Percentiles rank a stretch among this genome's conserved stretches.
Conservation (phyloP, 2,888 invertebrate genomes). For the Nephrotoma guestfalica region DNA sequence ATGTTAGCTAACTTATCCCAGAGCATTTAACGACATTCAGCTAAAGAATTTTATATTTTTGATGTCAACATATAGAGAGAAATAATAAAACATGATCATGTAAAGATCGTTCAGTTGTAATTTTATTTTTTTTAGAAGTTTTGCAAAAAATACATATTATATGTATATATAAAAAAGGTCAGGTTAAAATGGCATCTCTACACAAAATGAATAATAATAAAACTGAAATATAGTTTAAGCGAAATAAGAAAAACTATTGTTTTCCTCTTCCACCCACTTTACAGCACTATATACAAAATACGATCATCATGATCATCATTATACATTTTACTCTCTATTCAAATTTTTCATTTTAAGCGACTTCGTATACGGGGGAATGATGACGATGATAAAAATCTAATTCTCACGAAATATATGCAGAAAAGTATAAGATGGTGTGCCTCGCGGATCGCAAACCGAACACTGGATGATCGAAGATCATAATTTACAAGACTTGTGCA, state of each 20-base stretch:
- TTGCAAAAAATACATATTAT: neutral
- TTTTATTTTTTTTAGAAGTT: neutral
- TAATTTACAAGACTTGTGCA: neutral
- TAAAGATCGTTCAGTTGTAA: conserved; percentile 3
- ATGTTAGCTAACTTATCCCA: neutral
- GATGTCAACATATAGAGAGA: neutral
- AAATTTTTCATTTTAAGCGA: neutral
- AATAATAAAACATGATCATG: conserved; percentile 3
- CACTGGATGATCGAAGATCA: neutral
- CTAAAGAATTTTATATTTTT: neutral
- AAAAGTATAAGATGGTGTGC: neutral
- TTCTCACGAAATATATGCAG: conserved; percentile 3
- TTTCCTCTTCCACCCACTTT: conserved; percentile 1
- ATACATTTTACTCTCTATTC: neutral
- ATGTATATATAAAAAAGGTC: neutral
- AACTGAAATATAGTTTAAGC: neutral
- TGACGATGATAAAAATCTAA: neutral
- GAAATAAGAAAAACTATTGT: neutral
- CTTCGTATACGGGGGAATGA: neutral
- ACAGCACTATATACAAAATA: neutral
- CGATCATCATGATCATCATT: neutral
- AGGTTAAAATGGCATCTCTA: conserved; percentile 3
- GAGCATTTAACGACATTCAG: neutral
- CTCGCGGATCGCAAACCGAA: neutral
- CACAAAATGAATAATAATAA: neutral